These are phyloP conservation scores for Pandemis heparana DNA, from an alignment of 2,888 invertebrate species.

Conservation along the genomic window DNA sequence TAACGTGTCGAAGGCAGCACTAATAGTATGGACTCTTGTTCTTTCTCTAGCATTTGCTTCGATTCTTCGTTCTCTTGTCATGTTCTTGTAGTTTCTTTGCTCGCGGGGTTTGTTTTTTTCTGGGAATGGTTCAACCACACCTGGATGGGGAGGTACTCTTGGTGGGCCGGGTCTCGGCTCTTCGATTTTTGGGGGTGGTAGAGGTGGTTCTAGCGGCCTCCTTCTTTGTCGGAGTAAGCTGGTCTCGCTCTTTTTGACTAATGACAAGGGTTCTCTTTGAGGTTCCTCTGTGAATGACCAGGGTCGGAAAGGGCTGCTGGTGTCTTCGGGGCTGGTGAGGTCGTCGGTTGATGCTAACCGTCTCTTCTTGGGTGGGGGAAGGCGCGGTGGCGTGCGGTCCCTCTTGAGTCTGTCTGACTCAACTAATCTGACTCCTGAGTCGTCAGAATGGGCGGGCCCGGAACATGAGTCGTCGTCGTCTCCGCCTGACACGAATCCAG, in stretches of 20 bases:
- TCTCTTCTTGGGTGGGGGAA: conserved; percentile 89
- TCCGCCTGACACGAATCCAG: conserved; percentile 90
- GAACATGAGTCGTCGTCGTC: conserved; percentile 88
- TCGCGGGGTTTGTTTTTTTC: conserved; percentile 81
- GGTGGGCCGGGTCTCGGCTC: conserved; percentile 69
- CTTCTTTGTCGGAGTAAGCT: conserved; percentile 69
- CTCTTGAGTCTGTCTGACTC: conserved; percentile 85
- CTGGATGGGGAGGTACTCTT: conserved; percentile 85
- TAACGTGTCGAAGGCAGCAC: conserved; percentile 97
- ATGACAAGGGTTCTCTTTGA: conserved; percentile 88
- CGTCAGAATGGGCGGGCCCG: conserved; percentile 82
- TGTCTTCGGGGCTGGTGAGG: conserved; percentile 71
- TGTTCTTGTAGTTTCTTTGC: conserved; percentile 97
- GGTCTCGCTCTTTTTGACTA: conserved; percentile 82
- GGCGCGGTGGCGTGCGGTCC: conserved; percentile 69
- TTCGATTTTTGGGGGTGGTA: conserved; percentile 58
- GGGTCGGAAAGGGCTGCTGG: conserved; percentile 86
- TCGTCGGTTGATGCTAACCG: conserved; percentile 80
- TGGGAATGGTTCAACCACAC: conserved; percentile 66
- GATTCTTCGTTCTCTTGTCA: conserved; percentile 96
- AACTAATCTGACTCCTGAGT: conserved; percentile 79
- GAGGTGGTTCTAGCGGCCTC: conserved; percentile 68
- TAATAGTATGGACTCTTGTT: conserved; percentile 97
- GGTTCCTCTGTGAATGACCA: conserved; percentile 87
- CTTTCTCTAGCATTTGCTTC: conserved; percentile 98